Evolutionary conservation across 2,113 vertebrate species (phyloP), one percentile per base, ranked within the genome.

Genomic region (Hippocampus barbouri): DNA sequence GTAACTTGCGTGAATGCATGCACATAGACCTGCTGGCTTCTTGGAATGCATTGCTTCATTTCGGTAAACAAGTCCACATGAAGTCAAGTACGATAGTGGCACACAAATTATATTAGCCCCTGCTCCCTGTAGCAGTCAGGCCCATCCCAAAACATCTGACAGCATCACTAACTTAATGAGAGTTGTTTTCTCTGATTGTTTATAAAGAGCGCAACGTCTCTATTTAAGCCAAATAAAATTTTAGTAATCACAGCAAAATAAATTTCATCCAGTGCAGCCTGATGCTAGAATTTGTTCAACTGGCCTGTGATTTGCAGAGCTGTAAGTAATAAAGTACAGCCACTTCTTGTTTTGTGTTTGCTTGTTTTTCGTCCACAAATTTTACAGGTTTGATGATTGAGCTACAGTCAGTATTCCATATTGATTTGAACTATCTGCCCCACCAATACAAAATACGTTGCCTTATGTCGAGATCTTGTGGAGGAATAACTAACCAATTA

Each of bases 201-300:
- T 79, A 78, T 84, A 81, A 67, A 72, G 86, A 87, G 74, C 79
- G 67, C 70, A 68, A 72, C 0, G 34, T 38, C 64, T 38, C 77
- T 83, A 76, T 86, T 88, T 86, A 85, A 65, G 74, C 75, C 70
- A 63, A 89, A 89, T 89, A 77, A 72, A 89, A 87, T 89, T 86
- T 86, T 82, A 89, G 86, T 86, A 84, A 83, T 83, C 80, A 79
- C 71, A 67, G 74, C 74, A 71, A 63, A 89, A 89, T 89, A 77
- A 72, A 89, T 89, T 89, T 88, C 83, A 88, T 87, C 88, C 86
- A 82, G 83, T 84, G 81, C 84, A 83, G 83, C 79, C 54, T 86
- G 79, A 81, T 73, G 83, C 78, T 80, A 84, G 74, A 85, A 89
- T 81, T 69, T 74, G 77, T 88, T 86, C 83, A 76, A 86, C 79